phyloP scores from a whole-genome alignment of 2,888 invertebrate species.

The Rugalucina vietnamica region DNA sequence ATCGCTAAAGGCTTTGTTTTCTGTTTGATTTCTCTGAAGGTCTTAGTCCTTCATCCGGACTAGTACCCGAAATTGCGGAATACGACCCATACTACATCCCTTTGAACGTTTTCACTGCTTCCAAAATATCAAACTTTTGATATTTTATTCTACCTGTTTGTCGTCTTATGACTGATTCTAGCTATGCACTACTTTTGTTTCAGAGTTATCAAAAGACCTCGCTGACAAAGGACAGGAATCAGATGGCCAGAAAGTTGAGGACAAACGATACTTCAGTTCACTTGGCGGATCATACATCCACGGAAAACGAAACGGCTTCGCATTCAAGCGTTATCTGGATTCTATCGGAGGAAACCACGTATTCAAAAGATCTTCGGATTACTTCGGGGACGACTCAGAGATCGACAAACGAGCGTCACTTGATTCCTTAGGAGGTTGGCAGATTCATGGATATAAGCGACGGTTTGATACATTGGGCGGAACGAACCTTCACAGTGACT shows the following conservation, averaged over 20 bases:
- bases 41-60: too few species aligned
- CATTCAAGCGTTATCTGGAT: slow-evolving; percentile 35
- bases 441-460: slow-evolving; percentile 48
- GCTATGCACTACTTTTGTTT: too few species aligned
- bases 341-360: slow-evolving; percentile 36
- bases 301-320: slow-evolving; percentile 36
- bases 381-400: slow-evolving; percentile 22
- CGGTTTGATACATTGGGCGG: slow-evolving; percentile 46
- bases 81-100: too few species aligned
- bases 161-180: too few species aligned
- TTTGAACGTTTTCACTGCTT: too few species aligned
- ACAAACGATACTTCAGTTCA: slow-evolving; percentile 47
- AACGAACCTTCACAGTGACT: slow-evolving; percentile 41
- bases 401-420: slow-evolving; percentile 41
- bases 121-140: too few species aligned
- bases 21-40: too few species aligned
- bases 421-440: slow-evolving; percentile 38
- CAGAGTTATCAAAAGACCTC: neutral
- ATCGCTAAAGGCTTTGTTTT: too few species aligned
- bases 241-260: slow-evolving; percentile 21
- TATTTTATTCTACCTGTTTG: too few species aligned
- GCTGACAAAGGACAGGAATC: neutral
- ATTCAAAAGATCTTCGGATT: slow-evolving; percentile 39
- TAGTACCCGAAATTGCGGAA: too few species aligned
- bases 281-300: slow-evolving; percentile 52